Base-by-base conservation (phyloP, 2,888 invertebrate genomes). In the Pyrrhosoma nymphula region DNA sequence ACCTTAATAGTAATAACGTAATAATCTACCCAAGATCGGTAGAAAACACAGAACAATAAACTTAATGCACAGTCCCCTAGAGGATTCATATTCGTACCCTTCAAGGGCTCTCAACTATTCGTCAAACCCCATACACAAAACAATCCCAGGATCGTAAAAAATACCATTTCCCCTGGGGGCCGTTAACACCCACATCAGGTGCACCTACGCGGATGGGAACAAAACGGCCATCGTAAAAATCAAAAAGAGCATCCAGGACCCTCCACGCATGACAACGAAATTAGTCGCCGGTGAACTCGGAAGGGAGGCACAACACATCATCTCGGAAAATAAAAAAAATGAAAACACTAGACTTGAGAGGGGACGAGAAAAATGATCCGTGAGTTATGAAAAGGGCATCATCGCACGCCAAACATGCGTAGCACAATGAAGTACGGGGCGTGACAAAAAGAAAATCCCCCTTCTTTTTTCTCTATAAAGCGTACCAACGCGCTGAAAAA, bases 381-480 rank as follows among this genome's bases (percentile, higher is more conserved):
- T 82, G 82, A 82, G 82, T 35, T 82, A 82, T 82, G 82, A 82
- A 82, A 60, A 82, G 82, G 82, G 30, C 82, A 69, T 69, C 69
- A 82, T 82, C 82, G 82, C 35, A 82, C 82, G 26, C 82, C 82
- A 82, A 82, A 82, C 82, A 69, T 26, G 69, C 23, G 69, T 26
- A 69, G n/a, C 69, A 82, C 82, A 82, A 82, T 82, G 18, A 35
- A 35, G 47, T 8, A 35, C 2, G 82, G 82, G 82, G 82, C 82
- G 82, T 75, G 75, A 75, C 75, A 75, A 82, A 35, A n/a, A 60
- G 16, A 16, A 16, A 20, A 20, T 60, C 60, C 2, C 20, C 60
- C 60, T 12, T 14, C 12, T 60, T 60, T 60, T 60, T 20, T 47
- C 69, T 69, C n/a, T 69, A 26, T 35, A 82, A 82, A 82, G 82